A percentile compares a stretch with the other conserved stretches of the same genome.
Evolutionary conservation across 2,797 vertebrate genomes (phyloP).

Genomic region (Smutsia gigantea): DNA sequence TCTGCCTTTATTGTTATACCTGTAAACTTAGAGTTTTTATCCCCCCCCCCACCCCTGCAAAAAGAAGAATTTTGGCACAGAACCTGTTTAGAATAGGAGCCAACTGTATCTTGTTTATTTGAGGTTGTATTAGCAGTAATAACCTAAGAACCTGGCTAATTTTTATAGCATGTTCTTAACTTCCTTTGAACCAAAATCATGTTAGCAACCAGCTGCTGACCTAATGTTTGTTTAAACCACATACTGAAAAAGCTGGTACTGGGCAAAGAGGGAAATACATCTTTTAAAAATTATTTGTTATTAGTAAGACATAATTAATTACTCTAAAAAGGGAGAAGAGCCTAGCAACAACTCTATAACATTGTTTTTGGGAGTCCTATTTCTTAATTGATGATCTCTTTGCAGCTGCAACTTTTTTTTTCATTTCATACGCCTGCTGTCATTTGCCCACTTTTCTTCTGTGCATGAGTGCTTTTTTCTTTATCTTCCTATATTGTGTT

Average conservation of each 20-base stretch:
- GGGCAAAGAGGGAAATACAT: slow-evolving; percentile 6
- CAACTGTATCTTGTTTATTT: slow-evolving; percentile 52
- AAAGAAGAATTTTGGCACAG: neutral
- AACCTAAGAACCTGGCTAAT: slow-evolving; percentile 17
- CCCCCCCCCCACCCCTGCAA: neutral
- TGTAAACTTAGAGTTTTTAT: neutral
- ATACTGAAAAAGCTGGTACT: slow-evolving; percentile 44
- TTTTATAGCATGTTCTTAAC: slow-evolving; percentile 43
- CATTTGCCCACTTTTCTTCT: slow-evolving; percentile 79
- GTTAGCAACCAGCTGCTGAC: neutral
- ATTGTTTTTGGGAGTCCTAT: slow-evolving; percentile 61
- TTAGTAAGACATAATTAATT: slow-evolving; percentile 70
- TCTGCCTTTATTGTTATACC: neutral
- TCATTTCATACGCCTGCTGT: slow-evolving; percentile 74
- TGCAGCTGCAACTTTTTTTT: slow-evolving; percentile 73
- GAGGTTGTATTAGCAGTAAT: slow-evolving; percentile 31
- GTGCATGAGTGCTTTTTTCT: slow-evolving; percentile 77
- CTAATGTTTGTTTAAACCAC: slow-evolving; percentile 17
- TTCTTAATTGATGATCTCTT: slow-evolving; percentile 77
- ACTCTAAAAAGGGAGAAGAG: neutral
- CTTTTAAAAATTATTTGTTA: slow-evolving; percentile 61
- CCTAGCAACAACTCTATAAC: neutral
- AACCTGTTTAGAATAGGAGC: neutral
- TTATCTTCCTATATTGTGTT: slow-evolving; percentile 75
- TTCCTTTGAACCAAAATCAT: slow-evolving; percentile 45